Conservation (phyloP, 1,140 invertebrate species). For the Hyles vespertilio region DNA sequence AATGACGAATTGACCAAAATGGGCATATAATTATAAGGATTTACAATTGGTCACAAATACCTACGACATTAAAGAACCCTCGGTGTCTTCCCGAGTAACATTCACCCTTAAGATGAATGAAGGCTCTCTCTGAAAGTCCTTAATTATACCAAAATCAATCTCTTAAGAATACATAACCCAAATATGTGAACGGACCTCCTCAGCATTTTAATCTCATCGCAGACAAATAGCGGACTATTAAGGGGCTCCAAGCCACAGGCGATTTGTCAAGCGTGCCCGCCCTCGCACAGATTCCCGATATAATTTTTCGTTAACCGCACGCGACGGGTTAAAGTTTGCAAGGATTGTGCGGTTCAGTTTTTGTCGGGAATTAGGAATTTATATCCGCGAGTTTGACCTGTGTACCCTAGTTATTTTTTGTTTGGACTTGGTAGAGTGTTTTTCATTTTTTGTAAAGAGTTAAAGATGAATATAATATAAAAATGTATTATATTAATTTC, state of each 20-base stretch:
- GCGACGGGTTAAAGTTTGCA: conserved; percentile 2
- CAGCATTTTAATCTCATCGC: conserved; percentile 21
- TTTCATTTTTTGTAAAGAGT: too few species aligned
- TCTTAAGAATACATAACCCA: too few species aligned
- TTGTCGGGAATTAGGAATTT: not conserved
- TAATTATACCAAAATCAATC: too few species aligned
- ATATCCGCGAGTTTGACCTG: not conserved
- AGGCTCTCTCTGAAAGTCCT: too few species aligned
- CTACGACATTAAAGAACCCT: too few species aligned
- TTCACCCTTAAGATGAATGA: too few species aligned
- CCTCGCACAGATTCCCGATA: not conserved
- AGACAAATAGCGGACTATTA: conserved; percentile 23
- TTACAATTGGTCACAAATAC: too few species aligned
- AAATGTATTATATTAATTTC: too few species aligned
- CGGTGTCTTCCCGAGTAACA: too few species aligned
- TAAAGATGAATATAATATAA: too few species aligned
- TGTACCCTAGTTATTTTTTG: not conserved
- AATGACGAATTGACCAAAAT: too few species aligned
- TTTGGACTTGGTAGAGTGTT: not conserved
- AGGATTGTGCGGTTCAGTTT: not conserved
- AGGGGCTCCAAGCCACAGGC: conserved; percentile 6
- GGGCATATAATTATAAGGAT: too few species aligned
- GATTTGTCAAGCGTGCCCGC: conserved; percentile 10
- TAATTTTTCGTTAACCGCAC: conserved; percentile 6
- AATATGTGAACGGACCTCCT: not conserved